phyloP scores from a whole-genome alignment of 2,888 invertebrate species.

The Platypus cylindrus region DNA sequence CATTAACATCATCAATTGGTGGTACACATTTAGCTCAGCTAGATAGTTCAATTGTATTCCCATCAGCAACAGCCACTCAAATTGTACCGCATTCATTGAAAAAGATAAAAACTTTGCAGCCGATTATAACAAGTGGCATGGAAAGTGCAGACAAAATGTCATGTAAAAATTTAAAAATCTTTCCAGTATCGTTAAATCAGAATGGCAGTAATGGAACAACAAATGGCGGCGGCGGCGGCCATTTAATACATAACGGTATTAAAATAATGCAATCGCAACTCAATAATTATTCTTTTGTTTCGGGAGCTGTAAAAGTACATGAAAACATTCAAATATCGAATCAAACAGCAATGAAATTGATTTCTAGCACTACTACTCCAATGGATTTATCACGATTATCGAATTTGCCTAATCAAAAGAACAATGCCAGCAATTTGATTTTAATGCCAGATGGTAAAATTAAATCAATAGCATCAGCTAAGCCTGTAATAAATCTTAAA shows the following conservation, averaged over 20 bases:
- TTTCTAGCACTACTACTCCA: slow-evolving; percentile 23
- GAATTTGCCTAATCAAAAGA: slow-evolving; percentile 22
- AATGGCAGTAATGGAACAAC: background rate
- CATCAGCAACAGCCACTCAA: slow-evolving; percentile 3
- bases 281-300: background rate
- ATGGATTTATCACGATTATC: slow-evolving; percentile 30
- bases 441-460: slow-evolving; percentile 32
- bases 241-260: too few relatives aligned
- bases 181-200: background rate
- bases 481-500: slow-evolving; percentile 15
- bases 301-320: slow-evolving; percentile 23
- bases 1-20: background rate
- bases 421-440: slow-evolving; percentile 28
- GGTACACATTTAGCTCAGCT: slow-evolving; percentile 1
- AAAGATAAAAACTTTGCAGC: slow-evolving; percentile 24
- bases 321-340: slow-evolving; percentile 31
- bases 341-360: slow-evolving; percentile 22
- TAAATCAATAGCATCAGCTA: slow-evolving; percentile 18
- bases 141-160: background rate
- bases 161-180: background rate
- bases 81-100: slow-evolving; percentile 11
- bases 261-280: background rate
- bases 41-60: slow-evolving; percentile 8
- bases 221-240: background rate
- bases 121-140: slow-evolving; percentile 8